These are phyloP conservation scores for Ethmia dodecea DNA, from an alignment of 2,888 invertebrate genomes.

Conservation along the genomic window DNA sequence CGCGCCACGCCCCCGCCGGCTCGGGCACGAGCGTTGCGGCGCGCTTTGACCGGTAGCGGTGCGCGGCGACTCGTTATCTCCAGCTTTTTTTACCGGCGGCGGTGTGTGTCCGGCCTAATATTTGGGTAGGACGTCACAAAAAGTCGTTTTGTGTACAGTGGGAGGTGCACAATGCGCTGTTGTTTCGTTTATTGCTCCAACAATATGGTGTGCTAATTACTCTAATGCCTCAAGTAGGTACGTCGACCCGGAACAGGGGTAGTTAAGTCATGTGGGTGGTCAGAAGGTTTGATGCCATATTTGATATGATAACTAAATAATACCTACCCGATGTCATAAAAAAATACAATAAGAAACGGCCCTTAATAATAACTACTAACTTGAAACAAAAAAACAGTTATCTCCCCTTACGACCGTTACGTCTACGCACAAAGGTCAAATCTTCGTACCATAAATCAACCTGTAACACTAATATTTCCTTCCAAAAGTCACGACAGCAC, in stretches of 20 bases:
- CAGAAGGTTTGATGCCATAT: too few relatives aligned
- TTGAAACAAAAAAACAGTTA: too few relatives aligned
- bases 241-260: background rate
- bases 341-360: too few relatives aligned
- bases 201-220: conserved; percentile 29
- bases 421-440: too few relatives aligned
- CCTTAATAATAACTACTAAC: too few relatives aligned
- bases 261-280: conserved; percentile 4
- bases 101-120: conserved; percentile 68
- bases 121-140: conserved; percentile 59
- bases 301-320: too few relatives aligned
- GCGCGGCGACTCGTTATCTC: conserved; percentile 55
- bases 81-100: conserved; percentile 51
- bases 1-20: conserved; percentile 64
- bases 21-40: conserved; percentile 38
- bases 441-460: too few relatives aligned
- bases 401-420: too few relatives aligned
- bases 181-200: conserved; percentile 46
- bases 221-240: conserved; percentile 20
- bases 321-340: too few relatives aligned
- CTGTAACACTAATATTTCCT: background rate
- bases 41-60: conserved; percentile 72
- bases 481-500: conserved; percentile 14
- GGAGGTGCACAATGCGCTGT: conserved; percentile 39
- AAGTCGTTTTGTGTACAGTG: conserved; percentile 60